Base-by-base conservation (phyloP, 2,797 vertebrate genomes). In the Helarctos malayanus region DNA sequence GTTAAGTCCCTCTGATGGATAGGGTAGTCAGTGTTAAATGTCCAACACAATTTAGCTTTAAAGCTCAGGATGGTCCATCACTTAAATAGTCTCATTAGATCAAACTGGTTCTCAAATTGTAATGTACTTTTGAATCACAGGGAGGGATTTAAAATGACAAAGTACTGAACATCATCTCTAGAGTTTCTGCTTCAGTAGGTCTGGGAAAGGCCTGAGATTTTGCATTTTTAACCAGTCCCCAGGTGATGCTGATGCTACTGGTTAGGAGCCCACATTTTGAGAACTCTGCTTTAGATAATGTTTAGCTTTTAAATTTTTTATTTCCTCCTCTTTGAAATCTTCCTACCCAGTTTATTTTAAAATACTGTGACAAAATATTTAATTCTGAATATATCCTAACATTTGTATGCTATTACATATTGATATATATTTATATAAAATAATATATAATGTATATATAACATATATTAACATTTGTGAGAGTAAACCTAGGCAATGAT, bases 351-450 rank as follows among this genome's bases (percentile, higher is more conserved):
- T 73, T 94, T 35, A 79, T 95, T 89, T 93, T 63, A 75, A 95
- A 54, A 7, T 8, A 27, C 75, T 89, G 59, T 79, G 84, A 79
- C 11, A 95, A 61, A 94, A 92, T 25, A 78, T 65, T 68, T 87
- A 85, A 88, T 56, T 87, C 47, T 87, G 7, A 93, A 86, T 76
- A 38, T 57, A 61, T 82, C 3, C 78, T 59, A 83, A 45, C 0
- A 87, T 68, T 91, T 90, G 23, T 57, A 49, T 90, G 47, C 63
- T 59, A 45, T 52, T 89, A 0, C 52, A 3, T 63, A 7, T 57
- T 52, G 7, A 47, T 73, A 38, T 54, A 29, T 69, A 27, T 83
- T 82, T 35, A 45, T 63, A 61, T 79, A 68, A 45, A 86, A 47
- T 71, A 80, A 29, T 41, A 21, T 10, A 65, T 57, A 57, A 68